Evolutionary conservation across 1,140 invertebrate species (phyloP), one percentile per base, ranked within the genome.

Genomic region (Wasmannia auropunctata): DNA sequence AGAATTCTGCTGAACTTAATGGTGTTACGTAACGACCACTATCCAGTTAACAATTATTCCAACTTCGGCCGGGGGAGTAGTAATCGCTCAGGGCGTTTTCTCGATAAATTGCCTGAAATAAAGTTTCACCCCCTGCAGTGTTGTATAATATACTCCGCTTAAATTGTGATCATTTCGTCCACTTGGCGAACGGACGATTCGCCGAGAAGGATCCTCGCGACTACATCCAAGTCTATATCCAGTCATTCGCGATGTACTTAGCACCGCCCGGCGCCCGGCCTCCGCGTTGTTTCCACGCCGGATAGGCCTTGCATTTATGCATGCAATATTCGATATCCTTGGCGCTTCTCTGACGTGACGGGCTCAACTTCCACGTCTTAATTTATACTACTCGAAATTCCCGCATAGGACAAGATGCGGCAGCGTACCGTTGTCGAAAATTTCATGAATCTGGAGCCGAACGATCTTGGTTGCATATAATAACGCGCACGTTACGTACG

Each of bases 51-150:
- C 79, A 72, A 72, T 83, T 83, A 74, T 83, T 67, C 37, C 51
- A 83, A 83, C 51, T 70, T 56, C 16, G 63, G 10, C 8, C 77
- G 43, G 51, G n/a, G n/a, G n/a, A n/a, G n/a, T n/a, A 69, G 63
- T 43, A 83, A 74, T 83, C 67, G 67, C 79, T 60, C 69, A 46
- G 37, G 51, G 67, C 79, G 79, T 58, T 83, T n/a, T 74, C 67
- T 74, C 79, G 28, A 74, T 74, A 74, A 72, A 72, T 28, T 28
- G 46, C 43, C 22, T 19, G 79, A 60, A 72, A 83, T 83, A 43
- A 83, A 74, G 54, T 83, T 74, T 43, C 43, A 11, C 43, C 6
- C 8, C 43, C 8, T 25, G n/a, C n/a, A 7, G 14, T 5, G n/a
- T 83, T 81, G 22, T 8, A 58, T 34, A 60, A 83, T 56, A 43